Percentiles rank a stretch among this genome's conserved stretches.
phyloP scores from a whole-genome alignment of 2,888 invertebrate species.

The Entomobrya proxima region DNA sequence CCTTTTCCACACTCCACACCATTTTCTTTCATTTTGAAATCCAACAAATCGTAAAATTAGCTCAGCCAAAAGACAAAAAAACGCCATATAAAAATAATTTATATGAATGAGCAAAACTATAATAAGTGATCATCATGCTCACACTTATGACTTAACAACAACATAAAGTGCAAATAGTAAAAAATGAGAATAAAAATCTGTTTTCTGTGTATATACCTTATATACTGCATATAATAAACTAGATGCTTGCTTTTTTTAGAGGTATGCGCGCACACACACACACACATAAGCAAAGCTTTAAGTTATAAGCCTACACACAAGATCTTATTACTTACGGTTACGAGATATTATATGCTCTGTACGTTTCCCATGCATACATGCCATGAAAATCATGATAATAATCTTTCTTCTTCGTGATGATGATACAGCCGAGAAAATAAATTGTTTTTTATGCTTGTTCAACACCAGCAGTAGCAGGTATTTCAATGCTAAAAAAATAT shows the following conservation, averaged over 20 bases:
- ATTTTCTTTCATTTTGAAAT: neutral
- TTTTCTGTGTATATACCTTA: too few species aligned
- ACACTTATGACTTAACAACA: neutral
- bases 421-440: neutral
- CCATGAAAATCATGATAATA: constrained; percentile 27
- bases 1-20: constrained; percentile 15
- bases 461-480: neutral
- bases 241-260: too few species aligned
- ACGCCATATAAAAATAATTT: neutral
- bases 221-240: too few species aligned
- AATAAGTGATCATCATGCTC: neutral
- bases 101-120: constrained; percentile 18
- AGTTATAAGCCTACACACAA: too few species aligned
- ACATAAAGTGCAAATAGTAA: neutral
- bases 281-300: too few species aligned
- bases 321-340: too few species aligned
- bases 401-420: neutral
- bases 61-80: neutral
- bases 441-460: neutral
- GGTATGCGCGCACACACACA: too few species aligned
- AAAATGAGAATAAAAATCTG: constrained; percentile 1
- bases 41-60: constrained; percentile 50
- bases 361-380: constrained; percentile 23
- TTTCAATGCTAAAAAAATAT: neutral
- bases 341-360: neutral